Percentiles rank a stretch among this genome's conserved stretches.
These are phyloP conservation scores for Lepilemur ruficaudatus DNA, from an alignment of 2,797 vertebrate species.

Conservation along the genomic window DNA sequence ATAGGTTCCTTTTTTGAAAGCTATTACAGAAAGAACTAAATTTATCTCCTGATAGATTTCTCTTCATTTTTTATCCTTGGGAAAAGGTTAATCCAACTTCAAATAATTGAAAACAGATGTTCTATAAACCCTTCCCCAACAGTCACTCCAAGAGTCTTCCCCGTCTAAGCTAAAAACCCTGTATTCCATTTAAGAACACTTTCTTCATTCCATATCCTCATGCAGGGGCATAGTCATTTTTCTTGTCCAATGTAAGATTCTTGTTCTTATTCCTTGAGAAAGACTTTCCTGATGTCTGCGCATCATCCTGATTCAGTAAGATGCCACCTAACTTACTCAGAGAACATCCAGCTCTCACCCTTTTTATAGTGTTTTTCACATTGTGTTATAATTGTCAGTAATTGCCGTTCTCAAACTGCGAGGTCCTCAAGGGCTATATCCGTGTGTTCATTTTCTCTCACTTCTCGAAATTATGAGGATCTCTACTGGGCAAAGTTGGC, in stretches of 20 bases:
- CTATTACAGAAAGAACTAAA: neutral
- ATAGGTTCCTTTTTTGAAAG: neutral
- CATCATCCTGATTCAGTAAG: neutral
- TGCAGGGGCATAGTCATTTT: neutral
- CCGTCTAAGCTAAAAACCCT: neutral
- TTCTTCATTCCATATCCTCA: neutral
- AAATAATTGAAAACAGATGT: neutral
- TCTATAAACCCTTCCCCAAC: neutral
- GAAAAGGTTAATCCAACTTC: neutral
- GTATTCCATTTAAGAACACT: neutral
- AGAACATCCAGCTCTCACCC: neutral
- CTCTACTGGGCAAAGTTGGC: neutral
- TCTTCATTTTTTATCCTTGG: neutral
- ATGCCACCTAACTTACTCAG: neutral
- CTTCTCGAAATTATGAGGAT: neutral
- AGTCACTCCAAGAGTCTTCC: neutral
- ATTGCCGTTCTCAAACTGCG: neutral
- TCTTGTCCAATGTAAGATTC: neutral
- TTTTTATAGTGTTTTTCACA: neutral
- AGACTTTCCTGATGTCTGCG: accelerated
- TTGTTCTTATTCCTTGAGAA: neutral
- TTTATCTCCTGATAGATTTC: neutral
- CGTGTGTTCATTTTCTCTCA: neutral
- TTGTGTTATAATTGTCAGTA: neutral
- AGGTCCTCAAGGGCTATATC: neutral